These are phyloP conservation scores for Onychostruthus taczanowskii DNA, from an alignment of 2,113 vertebrate species.

Conservation along the genomic window DNA sequence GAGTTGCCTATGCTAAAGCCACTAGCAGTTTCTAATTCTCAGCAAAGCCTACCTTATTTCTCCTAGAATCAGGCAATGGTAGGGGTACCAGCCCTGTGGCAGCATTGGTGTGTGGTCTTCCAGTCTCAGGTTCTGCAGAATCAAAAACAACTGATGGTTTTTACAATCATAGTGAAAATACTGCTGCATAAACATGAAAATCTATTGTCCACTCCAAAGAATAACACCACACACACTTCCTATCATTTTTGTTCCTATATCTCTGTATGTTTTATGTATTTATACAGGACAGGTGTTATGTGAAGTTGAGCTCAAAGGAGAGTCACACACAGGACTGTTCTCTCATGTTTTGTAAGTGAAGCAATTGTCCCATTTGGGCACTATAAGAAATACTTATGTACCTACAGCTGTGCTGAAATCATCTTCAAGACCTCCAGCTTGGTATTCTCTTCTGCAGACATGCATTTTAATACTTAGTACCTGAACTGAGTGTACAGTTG, in stretches of 20 bases:
- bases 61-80: not conserved
- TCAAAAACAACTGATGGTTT: not conserved
- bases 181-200: not conserved
- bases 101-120: not conserved
- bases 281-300: accelerated
- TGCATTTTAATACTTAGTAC: not conserved
- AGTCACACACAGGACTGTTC: not conserved
- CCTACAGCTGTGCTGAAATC: not conserved
- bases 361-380: not conserved
- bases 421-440: not conserved
- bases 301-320: not conserved
- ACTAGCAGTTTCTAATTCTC: not conserved
- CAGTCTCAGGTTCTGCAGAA: not conserved
- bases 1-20: not conserved
- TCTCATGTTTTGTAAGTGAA: not conserved
- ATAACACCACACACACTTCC: not conserved
- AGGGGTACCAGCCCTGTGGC: not conserved
- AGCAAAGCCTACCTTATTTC: not conserved
- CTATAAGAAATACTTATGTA: not conserved
- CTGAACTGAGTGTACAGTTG: not conserved
- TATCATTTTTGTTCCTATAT: not conserved
- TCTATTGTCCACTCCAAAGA: not conserved
- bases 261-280: not conserved
- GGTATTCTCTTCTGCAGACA: not conserved
- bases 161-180: not conserved